These are phyloP conservation scores for Meiosimyza decipiens DNA, from an alignment of 2,888 invertebrate genomes.

Conservation along the genomic window DNA sequence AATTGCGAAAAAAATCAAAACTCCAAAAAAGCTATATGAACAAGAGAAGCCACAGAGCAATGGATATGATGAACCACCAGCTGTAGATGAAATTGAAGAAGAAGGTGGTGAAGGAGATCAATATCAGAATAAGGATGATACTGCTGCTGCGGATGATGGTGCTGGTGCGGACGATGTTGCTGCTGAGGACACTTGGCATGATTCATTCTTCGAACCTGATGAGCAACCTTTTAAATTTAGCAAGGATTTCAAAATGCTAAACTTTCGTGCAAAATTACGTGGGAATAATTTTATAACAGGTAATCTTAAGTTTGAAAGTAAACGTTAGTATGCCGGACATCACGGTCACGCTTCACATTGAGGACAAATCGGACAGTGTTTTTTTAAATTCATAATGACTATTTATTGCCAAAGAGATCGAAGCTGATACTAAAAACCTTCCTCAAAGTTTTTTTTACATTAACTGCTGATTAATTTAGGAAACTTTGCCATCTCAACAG, in stretches of 20 bases:
- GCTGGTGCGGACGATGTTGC: background rate
- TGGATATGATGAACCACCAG: background rate
- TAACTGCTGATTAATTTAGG: too few relatives aligned
- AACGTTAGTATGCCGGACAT: too few relatives aligned
- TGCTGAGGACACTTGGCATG: conserved; percentile 39
- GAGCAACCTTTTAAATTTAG: conserved; percentile 53
- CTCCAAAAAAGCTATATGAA: conserved; percentile 41
- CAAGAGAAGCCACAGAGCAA: background rate
- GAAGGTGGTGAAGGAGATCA: background rate
- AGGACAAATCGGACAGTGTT: too few relatives aligned
- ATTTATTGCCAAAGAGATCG: too few relatives aligned
- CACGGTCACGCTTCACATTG: too few relatives aligned
- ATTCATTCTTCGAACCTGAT: conserved; percentile 52
- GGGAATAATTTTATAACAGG: conserved; percentile 71
- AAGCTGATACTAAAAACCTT: too few relatives aligned
- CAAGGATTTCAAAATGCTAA: conserved; percentile 70
- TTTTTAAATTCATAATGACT: too few relatives aligned
- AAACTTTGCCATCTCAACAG: too few relatives aligned
- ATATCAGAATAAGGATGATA: background rate
- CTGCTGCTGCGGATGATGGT: background rate
- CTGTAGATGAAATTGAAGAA: conserved; percentile 5
- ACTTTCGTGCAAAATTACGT: conserved; percentile 71
- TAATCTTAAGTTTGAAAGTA: conserved; percentile 48
- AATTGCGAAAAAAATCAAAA: conserved; percentile 50
- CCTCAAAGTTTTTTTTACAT: too few relatives aligned